Evolutionary conservation across 2,888 invertebrate species (phyloP), one percentile per base, ranked within the genome.

Genomic region (Muschampia plurimacula): DNA sequence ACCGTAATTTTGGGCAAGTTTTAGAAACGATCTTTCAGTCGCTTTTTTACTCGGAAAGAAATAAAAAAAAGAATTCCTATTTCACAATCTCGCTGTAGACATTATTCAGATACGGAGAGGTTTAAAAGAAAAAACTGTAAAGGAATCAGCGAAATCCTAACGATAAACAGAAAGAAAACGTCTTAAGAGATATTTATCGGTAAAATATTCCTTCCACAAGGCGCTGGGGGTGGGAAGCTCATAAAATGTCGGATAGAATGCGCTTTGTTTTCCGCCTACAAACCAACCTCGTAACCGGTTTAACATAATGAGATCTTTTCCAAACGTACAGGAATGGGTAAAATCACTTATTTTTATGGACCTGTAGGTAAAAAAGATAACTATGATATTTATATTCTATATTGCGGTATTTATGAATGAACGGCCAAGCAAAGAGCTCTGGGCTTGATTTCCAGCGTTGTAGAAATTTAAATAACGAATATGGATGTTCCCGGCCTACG

Each of bases 101-200:
- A 76, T 75, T 75, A 69, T 73, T 73, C 71, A 74, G 63, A 75
- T 73, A 78, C 84, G 87, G 87, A 88, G 86, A 85, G 85, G 84
- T 87, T 90, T 87, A 86, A 90, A 90, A 86, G 86, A 85, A 82
- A 89, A 89, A 89, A 89, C 88, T 83, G 88, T 89, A 88, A 86
- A 87, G 84, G 87, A 91, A 92, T 92, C 92, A 91, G 92, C 90
- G 83, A 82, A 89, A 91, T 88, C 85, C 86, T 81, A 85, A 89
- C 87, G 86, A 92, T 90, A 92, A 92, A 92, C 89, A 89, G 87
- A 89, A 89, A 86, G 85, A 85, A 87, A 87, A 89, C 80, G 88
- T 88, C 89, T 89, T 87, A 76, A 83, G 82, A 89, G 90, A 91
- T 91, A 89, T 92, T 92, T 91, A 91, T 92, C 88, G 86, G 84